These are phyloP conservation scores for Aspiorhynchus laticeps DNA, from an alignment of 2,113 vertebrate species.

Conservation along the genomic window DNA sequence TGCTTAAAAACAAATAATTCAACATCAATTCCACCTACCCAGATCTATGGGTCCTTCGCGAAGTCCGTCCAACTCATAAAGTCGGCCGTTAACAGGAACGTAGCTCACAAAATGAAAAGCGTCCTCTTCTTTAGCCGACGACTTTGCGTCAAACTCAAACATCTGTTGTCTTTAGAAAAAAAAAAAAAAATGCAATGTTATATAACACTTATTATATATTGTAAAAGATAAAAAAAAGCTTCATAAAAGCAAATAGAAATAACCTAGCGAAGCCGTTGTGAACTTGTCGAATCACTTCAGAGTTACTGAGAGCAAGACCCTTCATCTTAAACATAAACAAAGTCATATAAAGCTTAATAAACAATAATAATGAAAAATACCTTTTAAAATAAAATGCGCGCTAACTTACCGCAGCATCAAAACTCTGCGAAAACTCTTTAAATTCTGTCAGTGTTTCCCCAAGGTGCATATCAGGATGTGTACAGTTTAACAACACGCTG, in stretches of 20 bases:
- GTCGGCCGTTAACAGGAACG: conserved; percentile 91
- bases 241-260: conserved; percentile 14
- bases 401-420: conserved; percentile 92
- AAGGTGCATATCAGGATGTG: conserved; percentile 88
- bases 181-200: too few relatives aligned
- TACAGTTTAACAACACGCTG: conserved; percentile 93
- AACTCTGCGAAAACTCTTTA: conserved; percentile 96
- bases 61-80: conserved; percentile 96
- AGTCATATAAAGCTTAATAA: neutral
- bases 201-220: neutral
- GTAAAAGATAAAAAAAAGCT: neutral
- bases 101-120: conserved; percentile 99
- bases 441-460: conserved; percentile 96
- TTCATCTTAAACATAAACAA: conserved; percentile 86
- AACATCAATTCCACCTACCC: conserved; percentile 72
- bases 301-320: conserved; percentile 97
- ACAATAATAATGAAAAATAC: neutral
- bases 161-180: conserved; percentile 87
- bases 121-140: conserved; percentile 93
- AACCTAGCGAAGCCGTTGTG: conserved; percentile 99
- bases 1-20: neutral
- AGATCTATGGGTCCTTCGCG: conserved; percentile 97
- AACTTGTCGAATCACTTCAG: conserved; percentile 97
- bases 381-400: neutral
- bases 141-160: conserved; percentile 99